Evolutionary conservation across 1,140 invertebrate genomes (phyloP).

Genomic region (Adoxophyes honmai): DNA sequence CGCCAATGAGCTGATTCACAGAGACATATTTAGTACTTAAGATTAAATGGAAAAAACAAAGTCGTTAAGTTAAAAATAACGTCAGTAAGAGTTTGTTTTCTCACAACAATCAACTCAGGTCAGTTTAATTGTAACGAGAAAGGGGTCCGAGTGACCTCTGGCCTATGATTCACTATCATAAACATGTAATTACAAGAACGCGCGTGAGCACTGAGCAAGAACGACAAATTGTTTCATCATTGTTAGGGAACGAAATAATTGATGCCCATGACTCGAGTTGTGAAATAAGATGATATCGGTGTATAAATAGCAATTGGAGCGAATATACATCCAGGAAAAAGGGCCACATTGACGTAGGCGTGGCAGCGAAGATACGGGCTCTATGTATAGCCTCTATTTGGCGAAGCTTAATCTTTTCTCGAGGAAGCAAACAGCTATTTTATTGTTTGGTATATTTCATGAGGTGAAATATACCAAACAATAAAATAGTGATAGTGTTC

Average conservation of each 20-base stretch:
- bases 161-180: too few relatives aligned
- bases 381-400: too few relatives aligned
- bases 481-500: too few relatives aligned
- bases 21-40: not conserved
- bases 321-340: too few relatives aligned
- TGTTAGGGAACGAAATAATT: not conserved
- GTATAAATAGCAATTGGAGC: not conserved
- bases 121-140: constrained; percentile 9
- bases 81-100: constrained; percentile 2
- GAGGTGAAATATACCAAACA: too few relatives aligned
- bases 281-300: not conserved
- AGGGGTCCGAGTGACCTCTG: not conserved
- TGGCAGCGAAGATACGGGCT: too few relatives aligned
- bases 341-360: too few relatives aligned
- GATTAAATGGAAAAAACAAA: constrained; percentile 8
- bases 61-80: constrained; percentile 10
- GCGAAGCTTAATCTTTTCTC: too few relatives aligned
- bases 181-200: not conserved
- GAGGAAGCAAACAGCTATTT: too few relatives aligned
- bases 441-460: too few relatives aligned
- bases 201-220: not conserved
- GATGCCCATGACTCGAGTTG: not conserved
- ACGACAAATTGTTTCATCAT: constrained; percentile 9
- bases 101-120: constrained; percentile 8
- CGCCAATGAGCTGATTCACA: not conserved